Evolutionary conservation across 2,797 vertebrate species (phyloP).

Genomic region (Urophycis tenuis): DNA sequence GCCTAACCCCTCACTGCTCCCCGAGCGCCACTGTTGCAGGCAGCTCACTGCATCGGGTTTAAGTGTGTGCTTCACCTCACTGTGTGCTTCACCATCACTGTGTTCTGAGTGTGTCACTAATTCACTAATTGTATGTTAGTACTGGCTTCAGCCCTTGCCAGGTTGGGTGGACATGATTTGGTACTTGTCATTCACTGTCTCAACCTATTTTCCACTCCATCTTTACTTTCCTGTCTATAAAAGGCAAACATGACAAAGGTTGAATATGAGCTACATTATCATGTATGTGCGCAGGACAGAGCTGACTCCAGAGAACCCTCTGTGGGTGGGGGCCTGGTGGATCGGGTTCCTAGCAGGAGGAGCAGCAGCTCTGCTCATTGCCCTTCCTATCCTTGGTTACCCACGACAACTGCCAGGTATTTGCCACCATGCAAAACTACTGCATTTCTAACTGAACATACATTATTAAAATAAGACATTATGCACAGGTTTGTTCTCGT

Average conservation of each 20-base stretch:
- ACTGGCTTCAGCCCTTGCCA: too few relatives aligned
- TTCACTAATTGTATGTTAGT: too few relatives aligned
- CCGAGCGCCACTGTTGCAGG: too few relatives aligned
- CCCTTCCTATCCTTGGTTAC: constrained; percentile 86
- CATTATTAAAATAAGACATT: neutral
- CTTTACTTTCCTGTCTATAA: neutral
- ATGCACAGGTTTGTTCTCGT: neutral
- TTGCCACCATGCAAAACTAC: neutral
- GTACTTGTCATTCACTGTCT: neutral
- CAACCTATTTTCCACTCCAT: neutral
- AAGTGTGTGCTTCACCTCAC: too few relatives aligned
- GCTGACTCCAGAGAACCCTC: constrained; percentile 80
- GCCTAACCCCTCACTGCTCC: too few relatives aligned
- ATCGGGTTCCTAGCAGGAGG: constrained; percentile 85
- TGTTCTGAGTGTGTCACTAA: too few relatives aligned
- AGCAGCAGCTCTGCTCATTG: constrained; percentile 75
- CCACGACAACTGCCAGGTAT: constrained; percentile 88
- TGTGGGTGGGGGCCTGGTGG: constrained; percentile 98
- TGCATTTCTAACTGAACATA: neutral
- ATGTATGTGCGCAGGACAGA: constrained; percentile 63
- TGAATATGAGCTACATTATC: neutral
- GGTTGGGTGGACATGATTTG: neutral
- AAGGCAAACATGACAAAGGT: neutral
- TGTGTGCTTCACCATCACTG: too few relatives aligned
- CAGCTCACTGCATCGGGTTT: too few relatives aligned